phyloP scores from a whole-genome alignment of 2,113 vertebrate genomes.

The Labeo rohita region DNA sequence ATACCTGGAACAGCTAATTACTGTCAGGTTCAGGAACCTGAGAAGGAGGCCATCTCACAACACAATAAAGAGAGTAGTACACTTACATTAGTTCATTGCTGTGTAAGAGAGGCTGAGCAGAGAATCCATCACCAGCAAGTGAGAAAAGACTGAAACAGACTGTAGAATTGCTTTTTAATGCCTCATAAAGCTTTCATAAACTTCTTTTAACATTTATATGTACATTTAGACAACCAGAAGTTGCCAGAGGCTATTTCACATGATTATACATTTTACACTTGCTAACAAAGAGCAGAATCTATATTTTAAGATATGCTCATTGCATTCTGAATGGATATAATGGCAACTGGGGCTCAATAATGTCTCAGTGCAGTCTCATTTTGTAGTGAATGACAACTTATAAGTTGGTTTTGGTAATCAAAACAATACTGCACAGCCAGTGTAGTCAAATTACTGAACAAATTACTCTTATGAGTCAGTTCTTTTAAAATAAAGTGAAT shows the following conservation, averaged over 20 bases:
- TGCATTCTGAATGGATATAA: background rate
- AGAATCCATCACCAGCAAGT: background rate
- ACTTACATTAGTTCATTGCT: background rate
- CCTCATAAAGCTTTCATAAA: slow-evolving; percentile 15
- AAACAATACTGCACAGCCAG: background rate
- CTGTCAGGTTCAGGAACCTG: background rate
- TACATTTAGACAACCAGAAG: background rate
- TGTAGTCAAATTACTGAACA: background rate
- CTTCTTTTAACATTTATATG: slow-evolving; percentile 16
- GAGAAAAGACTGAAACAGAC: background rate
- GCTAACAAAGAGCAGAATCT: slow-evolving; percentile 4
- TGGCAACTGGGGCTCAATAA: background rate
- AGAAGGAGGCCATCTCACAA: background rate
- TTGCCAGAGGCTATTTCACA: background rate
- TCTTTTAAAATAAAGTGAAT: too few relatives aligned
- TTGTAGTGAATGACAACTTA: background rate
- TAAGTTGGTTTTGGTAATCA: background rate
- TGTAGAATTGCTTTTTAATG: background rate
- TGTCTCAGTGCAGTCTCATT: background rate
- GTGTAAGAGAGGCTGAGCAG: background rate
- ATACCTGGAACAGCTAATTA: slow-evolving; percentile 4
- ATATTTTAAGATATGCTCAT: slow-evolving; percentile 5
- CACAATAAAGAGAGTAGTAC: background rate
- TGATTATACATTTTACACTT: background rate
- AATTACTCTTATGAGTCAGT: background rate